A percentile compares a stretch with the other conserved stretches of the same genome.
Evolutionary conservation across 2,797 vertebrate genomes (phyloP).

Genomic region (Cryptoprocta ferox): DNA sequence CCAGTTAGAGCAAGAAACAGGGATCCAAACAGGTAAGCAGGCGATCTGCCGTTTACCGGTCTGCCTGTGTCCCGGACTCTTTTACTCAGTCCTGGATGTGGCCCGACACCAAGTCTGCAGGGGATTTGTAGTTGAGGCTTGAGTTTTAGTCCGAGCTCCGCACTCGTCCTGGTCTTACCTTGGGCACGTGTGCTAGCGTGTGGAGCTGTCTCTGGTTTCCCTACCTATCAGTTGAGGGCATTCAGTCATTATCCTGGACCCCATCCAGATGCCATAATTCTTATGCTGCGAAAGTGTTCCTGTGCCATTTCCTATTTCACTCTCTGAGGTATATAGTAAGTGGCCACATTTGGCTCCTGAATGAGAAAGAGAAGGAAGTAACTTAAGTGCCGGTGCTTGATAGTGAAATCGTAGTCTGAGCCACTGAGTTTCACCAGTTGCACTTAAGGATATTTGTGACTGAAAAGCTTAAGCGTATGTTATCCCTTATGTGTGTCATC

Average conservation of each 20-base stretch:
- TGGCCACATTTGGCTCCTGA: background rate
- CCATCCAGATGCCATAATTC: background rate
- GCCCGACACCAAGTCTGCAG: background rate
- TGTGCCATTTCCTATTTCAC: background rate
- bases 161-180: background rate
- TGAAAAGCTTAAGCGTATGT: background rate
- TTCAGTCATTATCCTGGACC: background rate
- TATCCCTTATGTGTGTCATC: background rate
- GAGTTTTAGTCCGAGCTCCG: background rate
- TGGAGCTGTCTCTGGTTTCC: background rate
- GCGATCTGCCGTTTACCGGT: background rate
- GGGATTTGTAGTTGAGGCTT: background rate
- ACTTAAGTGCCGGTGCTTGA: background rate
- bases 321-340: background rate
- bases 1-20: constrained; percentile 94
- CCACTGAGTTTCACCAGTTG: background rate
- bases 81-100: background rate
- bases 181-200: background rate
- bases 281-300: background rate
- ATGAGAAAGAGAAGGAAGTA: background rate
- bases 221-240: background rate
- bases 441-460: background rate
- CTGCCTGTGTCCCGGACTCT: background rate
- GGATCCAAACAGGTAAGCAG: constrained; percentile 93
- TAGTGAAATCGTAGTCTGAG: background rate